Evolutionary conservation across 2,888 invertebrate species (phyloP), one percentile per base, ranked within the genome.

Genomic region (Oscheius myriophilus): DNA sequence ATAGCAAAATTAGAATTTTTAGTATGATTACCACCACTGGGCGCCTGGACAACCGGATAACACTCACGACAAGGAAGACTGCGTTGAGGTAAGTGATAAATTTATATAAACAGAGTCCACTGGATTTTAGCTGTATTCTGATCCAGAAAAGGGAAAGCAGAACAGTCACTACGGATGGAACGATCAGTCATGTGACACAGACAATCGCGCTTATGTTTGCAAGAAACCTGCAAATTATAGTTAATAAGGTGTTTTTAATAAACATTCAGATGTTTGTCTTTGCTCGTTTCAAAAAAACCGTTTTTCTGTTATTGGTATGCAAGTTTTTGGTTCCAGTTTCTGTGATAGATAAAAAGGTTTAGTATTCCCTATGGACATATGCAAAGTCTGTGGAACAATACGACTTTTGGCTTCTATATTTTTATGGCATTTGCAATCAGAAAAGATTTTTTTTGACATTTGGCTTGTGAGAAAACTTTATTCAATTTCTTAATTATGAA

Each of bases 131-230:
- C n/a, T 54, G 25, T 33, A 25, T 18, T 21, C 63, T n/a, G 63
- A 63, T 2, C 42, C 63, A 16, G 63, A 52, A 11, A 63, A 63
- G 39, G 39, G 39, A 6, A 42, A 63, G 16, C 41, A 41, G 41
- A 63, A 63, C 53, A 52, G 41, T n/a, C 63, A 39, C 53, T 52
- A 46, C 23, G 61, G 54, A 11, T 63, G 63, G 63, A 63, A 63
- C n/a, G 63, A 63, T 23, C 42, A 52, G n/a, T 43, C 33, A 21
- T 63, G 63, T 21, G 18, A 51, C 9, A 52, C 51, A 25, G 18
- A 18, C 33, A 41, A 52, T 46, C 51, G 63, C 33, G 63, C 63
- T n/a, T 63, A 49, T 52, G 63, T 63, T 25, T 63, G 63, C 39
- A 63, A 63, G 25, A 25, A 18, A 26, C 21, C 63, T 18, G 63